Base-by-base conservation (phyloP, 2,113 vertebrate genomes). In the Gobius niger region DNA sequence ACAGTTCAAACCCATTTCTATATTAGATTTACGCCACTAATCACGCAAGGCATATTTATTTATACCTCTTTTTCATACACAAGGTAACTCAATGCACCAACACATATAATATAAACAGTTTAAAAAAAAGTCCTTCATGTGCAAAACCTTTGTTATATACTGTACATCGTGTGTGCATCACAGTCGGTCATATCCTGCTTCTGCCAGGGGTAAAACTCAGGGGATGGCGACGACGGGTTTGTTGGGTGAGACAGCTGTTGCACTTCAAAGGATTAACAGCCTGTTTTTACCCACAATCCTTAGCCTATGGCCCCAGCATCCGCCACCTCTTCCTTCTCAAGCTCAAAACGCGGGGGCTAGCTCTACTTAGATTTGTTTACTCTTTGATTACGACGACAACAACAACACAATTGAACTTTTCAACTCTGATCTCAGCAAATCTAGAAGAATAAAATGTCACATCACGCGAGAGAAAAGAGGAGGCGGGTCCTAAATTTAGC, bases 231-330 rank as follows among this genome's bases (percentile, higher is more conserved):
- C 65, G 76, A 67, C 61, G 54, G 60, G 13, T 47, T 41, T 54
- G 64, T 68, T 80, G 68, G 44, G 74, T 9, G 47, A 77, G 51
- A 76, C 81, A 85, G 82, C 84, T 84, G 77, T 78, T 85, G 68
- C 60, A 68, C 76, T 83, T 44, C 49, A 63, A 70, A 61, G 66
- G 84, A 86, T 89, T 87, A 89, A 86, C 81, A 67, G 63, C 8
- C 73, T 76, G 70, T 62, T 34, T 46, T 46, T 49, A 83, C 81
- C 74, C 63, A 82, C 72, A 86, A 84, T 84, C 77, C 81, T 53
- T 63, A 78, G 82, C 24, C 24, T 34, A 34, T 34, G 24, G 0
- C 66, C 78, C 47, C 78, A 72, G 50, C 68, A 66, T 75, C 56
- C 76, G 4, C 71, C 56, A 63, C 76, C 67, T 82, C 73, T 61